Base-by-base conservation (phyloP, 2,797 vertebrate species). In the Pygocentrus nattereri region DNA sequence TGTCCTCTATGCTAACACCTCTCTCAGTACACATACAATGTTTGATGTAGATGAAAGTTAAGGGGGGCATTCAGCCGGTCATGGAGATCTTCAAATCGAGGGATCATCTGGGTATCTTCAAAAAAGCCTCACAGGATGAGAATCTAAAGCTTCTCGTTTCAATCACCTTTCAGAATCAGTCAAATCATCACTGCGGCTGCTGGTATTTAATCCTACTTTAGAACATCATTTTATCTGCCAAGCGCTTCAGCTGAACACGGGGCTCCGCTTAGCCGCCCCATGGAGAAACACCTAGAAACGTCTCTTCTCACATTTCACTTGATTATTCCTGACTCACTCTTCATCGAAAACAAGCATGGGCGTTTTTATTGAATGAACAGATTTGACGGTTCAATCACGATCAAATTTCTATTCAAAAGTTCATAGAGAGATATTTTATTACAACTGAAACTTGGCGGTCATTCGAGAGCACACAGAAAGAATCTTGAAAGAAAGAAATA, bases 61-160 rank as follows among this genome's bases (percentile, higher is more conserved):
- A 75, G 68, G 38, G 27, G 15, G 65, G 10, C 0, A n/a, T 44
- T n/a, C 59, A 30, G 16, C 21, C 50, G 34, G 19, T 68, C 41
- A 21, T 44, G 64, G 67, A 79, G 44, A 61, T 73, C 47, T 52
- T 72, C 38, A 34, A 2, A 23, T 79, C 13, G 16, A 62, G 25
- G 30, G 27, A 62, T 31, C 59, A 62, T 62, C 64, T 34, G 16
- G 64, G 64, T 79, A 64, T 79, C 44, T 52, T 62, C 11, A 19
- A 19, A 34, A 31, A 21, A 27, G 67, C 19, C 62, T 21, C 5
- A n/a, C 31, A 38, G 34, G 21, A 44, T 25, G 23, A 13, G 49
- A 52, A 71, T 79, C 67, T 50, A 61, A 71, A 79, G 68, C 41
- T 19, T 11, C 68, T 71, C 58, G 56, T 56, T 30, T 16, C 23